Base-by-base conservation (phyloP, 2,888 invertebrate genomes). In the Melieria omissa region DNA sequence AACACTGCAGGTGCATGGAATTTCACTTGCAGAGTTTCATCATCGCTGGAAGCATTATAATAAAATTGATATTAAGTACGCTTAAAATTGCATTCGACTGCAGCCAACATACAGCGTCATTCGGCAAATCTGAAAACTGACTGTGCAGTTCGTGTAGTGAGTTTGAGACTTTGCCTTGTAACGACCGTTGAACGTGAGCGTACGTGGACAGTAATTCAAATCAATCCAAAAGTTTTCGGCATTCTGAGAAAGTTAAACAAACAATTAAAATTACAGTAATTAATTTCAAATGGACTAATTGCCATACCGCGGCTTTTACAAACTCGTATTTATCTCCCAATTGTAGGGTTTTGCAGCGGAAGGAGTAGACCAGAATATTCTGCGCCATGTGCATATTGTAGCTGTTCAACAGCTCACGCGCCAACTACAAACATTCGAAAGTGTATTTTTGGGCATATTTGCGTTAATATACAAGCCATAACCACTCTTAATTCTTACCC, bases 401-500 rank as follows among this genome's bases (percentile, higher is more conserved):
- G 10, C 74, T 76, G 65, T 80, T 80, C n/a, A 81, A 63, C 10
- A 80, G 62, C 9, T 80, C 74, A 46, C 80, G 75, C 0, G 77
- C 74, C 10, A 70, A 60, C 80, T 81, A 65, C 49, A 63, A 74
- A 29, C 49, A 54, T 61, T 5, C 5, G 14, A 14, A 55, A 55
- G 29, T 29, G 29, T 29, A 55, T 55, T 16, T 16, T 16, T 0
- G 12, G 55, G 9, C 14, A n/a, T 29, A 16, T 5, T 16, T 8
- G 14, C 5, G 29, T 5, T 10, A 9, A n/a, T 10, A 6, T 14
- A 52, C 12, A 52, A 52, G 12, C 14, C n/a, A 14, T n/a, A 8
- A 4, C 12, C n/a, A n/a, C n/a, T n/a, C n/a, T n/a, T n/a, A n/a
- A n/a, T n/a, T n/a, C n/a, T n/a, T n/a, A n/a, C n/a, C n/a, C n/a